phyloP scores from a whole-genome alignment of 2,797 vertebrate species.

The Protosalanx chinensis region DNA sequence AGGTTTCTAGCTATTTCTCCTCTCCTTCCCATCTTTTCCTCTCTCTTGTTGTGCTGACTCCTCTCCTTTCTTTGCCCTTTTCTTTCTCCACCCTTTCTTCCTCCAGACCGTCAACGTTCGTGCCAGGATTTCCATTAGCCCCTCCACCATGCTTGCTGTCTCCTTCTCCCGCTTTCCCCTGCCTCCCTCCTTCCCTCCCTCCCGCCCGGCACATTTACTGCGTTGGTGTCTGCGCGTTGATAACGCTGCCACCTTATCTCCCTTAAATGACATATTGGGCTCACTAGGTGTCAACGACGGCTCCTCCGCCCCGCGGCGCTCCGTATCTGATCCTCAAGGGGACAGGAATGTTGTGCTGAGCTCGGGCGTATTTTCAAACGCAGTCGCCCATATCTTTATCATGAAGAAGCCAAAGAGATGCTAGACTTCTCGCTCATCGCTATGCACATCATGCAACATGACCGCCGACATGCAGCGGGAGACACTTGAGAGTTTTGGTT shows the following conservation, averaged over 20 bases:
- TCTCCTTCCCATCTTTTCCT: background rate
- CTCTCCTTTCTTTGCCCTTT: slow-evolving; percentile 22
- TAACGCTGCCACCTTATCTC: slow-evolving; percentile 69
- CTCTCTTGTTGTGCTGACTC: slow-evolving; percentile 16
- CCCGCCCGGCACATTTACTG: slow-evolving; percentile 51
- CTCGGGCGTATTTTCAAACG: slow-evolving; percentile 46
- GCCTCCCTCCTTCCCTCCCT: slow-evolving; percentile 25
- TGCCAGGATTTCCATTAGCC: slow-evolving; percentile 56
- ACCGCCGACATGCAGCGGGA: slow-evolving; percentile 9
- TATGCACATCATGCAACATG: slow-evolving; percentile 32
- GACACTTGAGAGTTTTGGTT: too few relatives aligned
- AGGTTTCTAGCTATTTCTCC: background rate
- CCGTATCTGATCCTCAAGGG: slow-evolving; percentile 64
- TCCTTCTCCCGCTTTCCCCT: background rate
- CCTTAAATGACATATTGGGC: slow-evolving; percentile 67
- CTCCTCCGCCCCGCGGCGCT: slow-evolving; percentile 40
- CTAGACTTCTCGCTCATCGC: slow-evolving; percentile 49
- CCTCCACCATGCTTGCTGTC: slow-evolving; percentile 24
- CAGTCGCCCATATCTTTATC: slow-evolving; percentile 39
- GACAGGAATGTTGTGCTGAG: slow-evolving; percentile 60
- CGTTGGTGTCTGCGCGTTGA: slow-evolving; percentile 61
- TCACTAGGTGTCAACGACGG: slow-evolving; percentile 57
- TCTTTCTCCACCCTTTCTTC: slow-evolving; percentile 28
- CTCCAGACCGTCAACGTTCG: slow-evolving; percentile 53
- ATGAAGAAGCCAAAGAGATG: slow-evolving; percentile 39